phyloP scores from a whole-genome alignment of 2,113 vertebrate species.

The human region DNA sequence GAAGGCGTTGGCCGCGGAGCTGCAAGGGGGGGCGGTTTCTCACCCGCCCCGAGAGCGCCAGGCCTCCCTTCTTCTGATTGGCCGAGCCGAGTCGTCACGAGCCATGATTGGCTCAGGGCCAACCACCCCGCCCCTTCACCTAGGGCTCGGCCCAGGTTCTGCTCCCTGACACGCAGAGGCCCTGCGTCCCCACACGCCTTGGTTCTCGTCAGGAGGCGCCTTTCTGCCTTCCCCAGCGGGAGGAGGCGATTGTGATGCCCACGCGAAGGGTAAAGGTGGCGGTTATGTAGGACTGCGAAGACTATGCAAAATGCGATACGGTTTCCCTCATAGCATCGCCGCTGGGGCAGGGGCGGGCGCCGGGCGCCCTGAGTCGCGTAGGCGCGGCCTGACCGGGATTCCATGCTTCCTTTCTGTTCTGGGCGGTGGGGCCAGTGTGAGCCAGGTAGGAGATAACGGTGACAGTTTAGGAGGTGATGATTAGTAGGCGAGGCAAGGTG shows the following conservation, averaged over 20 bases:
- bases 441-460: background rate
- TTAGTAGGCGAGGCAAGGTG: background rate
- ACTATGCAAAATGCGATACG: background rate
- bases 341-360: too few species aligned
- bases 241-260: background rate
- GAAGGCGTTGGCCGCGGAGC: slow-evolving; percentile 53
- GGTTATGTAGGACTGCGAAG: background rate
- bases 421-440: background rate
- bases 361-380: background rate
- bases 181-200: accelerated
- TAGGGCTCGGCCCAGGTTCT: background rate
- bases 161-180: accelerated
- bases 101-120: slow-evolving; percentile 44
- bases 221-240: too few species aligned
- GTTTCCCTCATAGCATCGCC: background rate
- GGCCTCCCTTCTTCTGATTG: slow-evolving; percentile 52
- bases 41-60: background rate
- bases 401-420: background rate
- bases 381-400: background rate
- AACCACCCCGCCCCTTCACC: slow-evolving; percentile 3
- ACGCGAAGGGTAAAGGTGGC: background rate
- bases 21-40: slow-evolving; percentile 50
- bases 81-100: slow-evolving; percentile 22
- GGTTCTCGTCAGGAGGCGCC: background rate
- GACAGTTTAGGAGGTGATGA: background rate